Percentiles rank a stretch among this genome's conserved stretches.
Evolutionary conservation across 2,113 vertebrate species (phyloP).

Genomic region (Psephotus haematonotus): DNA sequence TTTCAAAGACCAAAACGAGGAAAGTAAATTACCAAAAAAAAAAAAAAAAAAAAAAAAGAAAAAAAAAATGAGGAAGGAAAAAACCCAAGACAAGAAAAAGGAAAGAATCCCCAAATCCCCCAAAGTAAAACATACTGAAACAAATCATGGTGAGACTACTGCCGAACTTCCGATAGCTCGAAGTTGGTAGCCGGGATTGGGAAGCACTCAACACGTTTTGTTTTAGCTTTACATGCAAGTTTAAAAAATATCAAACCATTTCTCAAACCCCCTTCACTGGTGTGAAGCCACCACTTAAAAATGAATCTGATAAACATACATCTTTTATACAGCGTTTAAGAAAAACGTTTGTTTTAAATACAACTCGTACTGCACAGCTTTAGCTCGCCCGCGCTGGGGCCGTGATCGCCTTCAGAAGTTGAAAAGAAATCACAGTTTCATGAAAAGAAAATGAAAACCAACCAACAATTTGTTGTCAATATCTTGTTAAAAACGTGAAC

Average conservation of each 20-base stretch:
- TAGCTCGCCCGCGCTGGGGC: conserved; percentile 66
- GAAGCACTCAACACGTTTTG: conserved; percentile 85
- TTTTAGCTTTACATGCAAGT: conserved; percentile 88
- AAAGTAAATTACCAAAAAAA: conserved; percentile 64
- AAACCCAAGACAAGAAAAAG: not conserved
- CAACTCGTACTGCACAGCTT: conserved; percentile 76
- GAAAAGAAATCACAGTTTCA: conserved; percentile 85
- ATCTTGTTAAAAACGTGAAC: conserved; percentile 70
- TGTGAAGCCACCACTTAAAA: conserved; percentile 83
- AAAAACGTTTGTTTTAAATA: conserved; percentile 79
- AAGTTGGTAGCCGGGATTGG: conserved; percentile 85
- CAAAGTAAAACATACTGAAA: not conserved
- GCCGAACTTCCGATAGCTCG: conserved; percentile 80
- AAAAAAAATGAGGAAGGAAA: no score
- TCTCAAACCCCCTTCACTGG: conserved; percentile 76
- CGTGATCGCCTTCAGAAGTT: conserved; percentile 68
- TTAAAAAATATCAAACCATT: conserved; percentile 78
- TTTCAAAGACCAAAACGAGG: conserved; percentile 72
- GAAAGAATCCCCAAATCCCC: not conserved
- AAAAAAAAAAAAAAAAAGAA: not conserved
- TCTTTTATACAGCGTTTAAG: conserved; percentile 80
- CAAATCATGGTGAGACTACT: conserved; percentile 78
- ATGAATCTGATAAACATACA: conserved; percentile 89
- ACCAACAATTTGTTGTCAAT: conserved; percentile 57
- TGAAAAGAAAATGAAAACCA: conserved; percentile 80